Base-by-base conservation (phyloP, 2,888 invertebrate species). In the Leptarthrus brevirostris region DNA sequence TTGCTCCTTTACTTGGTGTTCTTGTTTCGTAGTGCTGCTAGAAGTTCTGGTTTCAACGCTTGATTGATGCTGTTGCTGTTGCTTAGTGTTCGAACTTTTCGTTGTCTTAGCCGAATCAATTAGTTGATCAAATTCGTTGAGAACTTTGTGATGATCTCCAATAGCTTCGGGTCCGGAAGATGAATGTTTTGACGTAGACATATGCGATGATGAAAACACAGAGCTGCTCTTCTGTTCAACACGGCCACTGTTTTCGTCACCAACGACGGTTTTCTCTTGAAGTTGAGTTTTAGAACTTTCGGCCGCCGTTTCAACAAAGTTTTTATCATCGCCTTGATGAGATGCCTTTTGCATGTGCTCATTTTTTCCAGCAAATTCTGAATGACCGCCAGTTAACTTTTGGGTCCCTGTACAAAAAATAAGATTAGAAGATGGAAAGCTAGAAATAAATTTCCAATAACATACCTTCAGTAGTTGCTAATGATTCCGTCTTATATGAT, bases 291-390 rank as follows among this genome's bases (percentile, higher is more conserved):
- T 86, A 10, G 87, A 85, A 72, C 84, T 84, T 52, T 86, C 84
- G 12, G 86, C 86, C 3, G 86, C 84, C 52, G 87, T 83, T 79
- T 86, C 86, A 2, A 85, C 84, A 78, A 83, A 88, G 79, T 88
- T 88, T 74, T 86, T 86, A 58, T 87, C 87, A 74, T 88, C 87
- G 6, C 88, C 88, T 78, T 88, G 86, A 77, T 85, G 84, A 69
- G 83, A 86, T 24, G 86, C 86, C 49, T 88, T 88, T 47, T 88
- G 87, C 73, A 86, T 86, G 79, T 90, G 89, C 78, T 88, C 88
- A 79, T 90, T 90, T 76, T 88, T 86, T 3, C 91, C 91, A 24
- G 88, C 87, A 79, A 90, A 92, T 77, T 89, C 87, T 0, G 90
- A 87, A 73, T 86, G 86, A n/a, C 91, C 91, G 14, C 89, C 90